Percentiles rank a stretch among this genome's conserved stretches.
Evolutionary conservation across 2,113 vertebrate genomes (phyloP).

Genomic region (Limnothrissa miodon): DNA sequence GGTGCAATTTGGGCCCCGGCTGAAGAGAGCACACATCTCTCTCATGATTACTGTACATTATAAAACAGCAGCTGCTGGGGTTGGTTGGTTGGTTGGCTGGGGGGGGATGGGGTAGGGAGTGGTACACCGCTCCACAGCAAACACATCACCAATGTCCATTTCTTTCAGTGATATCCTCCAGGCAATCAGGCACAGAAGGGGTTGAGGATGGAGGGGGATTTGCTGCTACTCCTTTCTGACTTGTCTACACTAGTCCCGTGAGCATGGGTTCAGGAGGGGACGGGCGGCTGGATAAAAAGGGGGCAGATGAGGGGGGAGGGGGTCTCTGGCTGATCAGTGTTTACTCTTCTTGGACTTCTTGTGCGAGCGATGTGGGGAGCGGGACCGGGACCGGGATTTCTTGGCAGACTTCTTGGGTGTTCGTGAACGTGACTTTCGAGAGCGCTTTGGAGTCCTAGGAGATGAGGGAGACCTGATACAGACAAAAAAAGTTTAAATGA

Average conservation of each 20-base stretch:
- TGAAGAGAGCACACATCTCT: background rate
- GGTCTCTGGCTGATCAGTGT: constrained; percentile 77
- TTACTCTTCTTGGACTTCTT: constrained; percentile 99
- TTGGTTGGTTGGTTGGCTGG: background rate
- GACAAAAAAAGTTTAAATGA: background rate
- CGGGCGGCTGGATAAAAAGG: background rate
- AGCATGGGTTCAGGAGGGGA: background rate
- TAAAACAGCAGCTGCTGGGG: constrained; percentile 16
- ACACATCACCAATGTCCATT: constrained; percentile 10
- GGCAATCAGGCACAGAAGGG: constrained; percentile 6
- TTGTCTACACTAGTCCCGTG: background rate
- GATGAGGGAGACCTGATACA: constrained; percentile 86
- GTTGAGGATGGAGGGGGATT: background rate
- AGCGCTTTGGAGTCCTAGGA: constrained; percentile 93
- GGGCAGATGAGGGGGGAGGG: background rate
- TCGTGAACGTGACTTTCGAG: constrained; percentile 88
- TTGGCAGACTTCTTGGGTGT: constrained; percentile 96
- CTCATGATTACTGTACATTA: constrained; percentile 19
- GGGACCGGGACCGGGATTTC: constrained; percentile 95
- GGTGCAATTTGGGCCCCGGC: background rate
- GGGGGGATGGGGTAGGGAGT: background rate
- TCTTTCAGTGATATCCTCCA: background rate
- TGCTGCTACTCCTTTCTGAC: background rate
- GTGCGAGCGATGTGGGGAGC: constrained; percentile 97
- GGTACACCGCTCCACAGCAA: background rate